phyloP scores from a whole-genome alignment of 2,113 vertebrate genomes.

The Xenopus borealis region DNA sequence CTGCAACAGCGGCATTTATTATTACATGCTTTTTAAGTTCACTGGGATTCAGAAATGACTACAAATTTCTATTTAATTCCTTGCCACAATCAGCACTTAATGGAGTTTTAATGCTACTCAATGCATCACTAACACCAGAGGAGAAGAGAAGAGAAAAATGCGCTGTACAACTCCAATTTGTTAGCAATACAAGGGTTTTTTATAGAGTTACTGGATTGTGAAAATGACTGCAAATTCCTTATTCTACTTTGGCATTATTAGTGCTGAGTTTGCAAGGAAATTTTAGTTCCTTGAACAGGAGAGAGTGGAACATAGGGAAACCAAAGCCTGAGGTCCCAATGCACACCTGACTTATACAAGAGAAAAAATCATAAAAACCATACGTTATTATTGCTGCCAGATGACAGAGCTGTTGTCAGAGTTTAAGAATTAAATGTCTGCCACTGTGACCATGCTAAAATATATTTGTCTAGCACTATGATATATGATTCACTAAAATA shows the following conservation, averaged over 20 bases:
- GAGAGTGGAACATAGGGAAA: not conserved
- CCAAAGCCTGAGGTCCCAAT: not conserved
- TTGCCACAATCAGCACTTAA: constrained; percentile 25
- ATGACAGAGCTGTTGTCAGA: too few species aligned
- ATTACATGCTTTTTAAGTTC: constrained; percentile 9
- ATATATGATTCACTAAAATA: too few species aligned
- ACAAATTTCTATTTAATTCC: constrained; percentile 22
- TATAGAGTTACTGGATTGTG: constrained; percentile 10
- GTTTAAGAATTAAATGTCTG: too few species aligned
- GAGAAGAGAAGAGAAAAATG: constrained; percentile 7
- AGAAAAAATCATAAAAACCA: too few species aligned
- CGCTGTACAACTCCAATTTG: constrained; percentile 12
- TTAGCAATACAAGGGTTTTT: constrained; percentile 4
- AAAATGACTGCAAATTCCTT: not conserved
- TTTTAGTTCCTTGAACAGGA: constrained; percentile 3
- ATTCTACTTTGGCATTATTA: constrained; percentile 24
- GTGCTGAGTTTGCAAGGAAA: constrained; percentile 34
- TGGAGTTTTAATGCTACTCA: constrained; percentile 26
- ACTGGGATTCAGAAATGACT: constrained; percentile 24
- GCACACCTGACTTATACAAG: not conserved
- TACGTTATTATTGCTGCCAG: too few species aligned
- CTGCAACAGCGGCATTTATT: not conserved
- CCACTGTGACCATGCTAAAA: too few species aligned
- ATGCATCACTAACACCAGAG: constrained; percentile 27
- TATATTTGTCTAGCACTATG: too few species aligned